Base-by-base conservation (phyloP, 2,113 vertebrate genomes). In the Mormyrus lacerda region DNA sequence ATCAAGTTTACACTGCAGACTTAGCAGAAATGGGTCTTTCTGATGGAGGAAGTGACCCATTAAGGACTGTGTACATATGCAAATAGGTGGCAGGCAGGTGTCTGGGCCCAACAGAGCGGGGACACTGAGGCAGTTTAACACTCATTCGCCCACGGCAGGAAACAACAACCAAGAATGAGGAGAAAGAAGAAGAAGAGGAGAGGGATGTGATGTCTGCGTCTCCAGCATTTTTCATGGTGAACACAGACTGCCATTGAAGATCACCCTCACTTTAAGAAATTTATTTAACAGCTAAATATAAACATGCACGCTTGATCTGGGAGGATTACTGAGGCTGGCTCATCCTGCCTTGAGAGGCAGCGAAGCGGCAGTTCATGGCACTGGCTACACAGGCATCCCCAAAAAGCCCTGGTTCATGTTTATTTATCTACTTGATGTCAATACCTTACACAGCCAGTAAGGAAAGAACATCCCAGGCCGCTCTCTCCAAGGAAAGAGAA, bases 51-150 rank as follows among this genome's bases (percentile, higher is more conserved):
- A 92, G 89, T 93, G 93, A 93, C 92, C 93, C 92, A 91, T 92
- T 92, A 92, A 93, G 90, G 90, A 92, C 92, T 93, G 93, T 93
- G 92, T 92, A 93, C 91, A 93, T 93, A 93, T 93, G 93, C 93
- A 93, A 93, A 93, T 90, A 87, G 89, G 88, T 91, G 88, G 83
- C 91, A 91, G 89, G 93, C 93, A 93, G 93, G 93, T 93, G 92
- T 93, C 92, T 51, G 91, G 85, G 58, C 42, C 85, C 87, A n/a
- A 48, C 88, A 76, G 69, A 89, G 90, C 47, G 69, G 86, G 86
- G 91, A 91, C 91, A 92, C 87, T 91, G 90, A 47, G 87, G 91
- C 92, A 90, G 91, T 91, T 91, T 92, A 91, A 88, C 89, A 83
- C 89, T 87, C 90, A 69, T 90, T 90, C 82, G 45, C 83, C 76